Evolutionary conservation across 1,140 invertebrate species (phyloP), one percentile per base, ranked within the genome.

Genomic region (Aradophagus sp.): DNA sequence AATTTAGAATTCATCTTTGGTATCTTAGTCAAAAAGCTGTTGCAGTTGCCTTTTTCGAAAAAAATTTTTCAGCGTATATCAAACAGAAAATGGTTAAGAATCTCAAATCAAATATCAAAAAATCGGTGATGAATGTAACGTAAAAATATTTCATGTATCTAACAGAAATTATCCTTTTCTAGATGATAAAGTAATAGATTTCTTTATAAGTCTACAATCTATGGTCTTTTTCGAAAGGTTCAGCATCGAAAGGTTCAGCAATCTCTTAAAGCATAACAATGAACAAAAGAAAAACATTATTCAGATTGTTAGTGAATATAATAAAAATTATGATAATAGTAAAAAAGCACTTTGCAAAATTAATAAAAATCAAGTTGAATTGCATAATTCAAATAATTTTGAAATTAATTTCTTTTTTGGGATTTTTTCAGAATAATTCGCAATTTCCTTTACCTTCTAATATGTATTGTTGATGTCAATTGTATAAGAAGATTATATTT

Each of bases 1-100:
- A 70, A 56, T 56, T 65, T 7, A 16, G 12, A 19, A 70, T 56
- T 39, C 66, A 74, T 53, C 35, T 74, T 4, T 70, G 59, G 72
- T 74, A 74, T 47, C 15, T 74, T 7, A 59, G 34, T 20, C 36
- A 66, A 32, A 61, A 70, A 66, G 20, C 63, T 20, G 39, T 45
- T 12, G 58, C 58, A 13, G 16, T 62, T 27, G 36, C 56, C 2
- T 61, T 61, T 42, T 61, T 61, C 19, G 56, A 61, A 12, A 20
- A 61, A 23, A 42, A 44, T 63, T 52, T 61, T 27, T 74, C 58
- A 17, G 39, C 2, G 2, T 29, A 41, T 5, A 36, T 45, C 26
- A 44, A 45, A 16, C 23, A 13, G 23, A 34, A 65, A 45, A 68
- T 52, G 31, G 34, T 42, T 11, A 29, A 56, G 16, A 41, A 48